Base-by-base conservation (phyloP, 2,797 vertebrate species). In the Rhadinocentrus ornatus region DNA sequence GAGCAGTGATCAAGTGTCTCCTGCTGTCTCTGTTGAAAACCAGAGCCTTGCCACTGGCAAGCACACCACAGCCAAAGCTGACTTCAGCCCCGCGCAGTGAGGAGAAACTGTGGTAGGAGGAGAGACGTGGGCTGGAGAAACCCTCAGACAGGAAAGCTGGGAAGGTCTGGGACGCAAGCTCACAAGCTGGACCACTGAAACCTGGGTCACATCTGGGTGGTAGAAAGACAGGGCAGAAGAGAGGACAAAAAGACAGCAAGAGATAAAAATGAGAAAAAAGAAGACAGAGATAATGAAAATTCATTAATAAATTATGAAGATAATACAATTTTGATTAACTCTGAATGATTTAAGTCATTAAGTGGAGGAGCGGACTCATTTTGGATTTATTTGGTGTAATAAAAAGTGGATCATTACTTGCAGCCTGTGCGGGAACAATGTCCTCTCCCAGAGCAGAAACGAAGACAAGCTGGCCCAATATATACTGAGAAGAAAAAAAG, bases 71-170 rank as follows among this genome's bases (percentile, higher is more conserved):
- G 65, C 96, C 95, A 0, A 99, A 99, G 91, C 97, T 99, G 92
- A 99, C 96, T 93, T 99, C 97, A 8, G 97, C 98, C 24, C 98
- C 98, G 0, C 97, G 95, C 69, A 99, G 95, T 46, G 97, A 99
- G 77, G 97, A 97, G 86, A 99, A 99, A 82, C 97, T 99, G 91
- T 98, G 97, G 88, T 99, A 99, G 68, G 97, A 98, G 27, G 98
- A 98, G 75, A 99, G 97, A 37, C 97, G 95, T 0, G 96, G 93
- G 85, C 91, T 98, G 82, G 95, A 90, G 69, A 99, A 99, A 66
- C 97, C 96, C 90, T 99, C 97, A 0, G 98, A 98, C 85, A 99
- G 94, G 90, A 99, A 99, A 53, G 98, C 92, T 0, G 97, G 96
- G 64, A 97, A 99, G 2, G 96, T 98, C 89, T 98, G 97, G 0